phyloP scores from a whole-genome alignment of 1,140 invertebrate species.

The Palaemon carinicauda region DNA sequence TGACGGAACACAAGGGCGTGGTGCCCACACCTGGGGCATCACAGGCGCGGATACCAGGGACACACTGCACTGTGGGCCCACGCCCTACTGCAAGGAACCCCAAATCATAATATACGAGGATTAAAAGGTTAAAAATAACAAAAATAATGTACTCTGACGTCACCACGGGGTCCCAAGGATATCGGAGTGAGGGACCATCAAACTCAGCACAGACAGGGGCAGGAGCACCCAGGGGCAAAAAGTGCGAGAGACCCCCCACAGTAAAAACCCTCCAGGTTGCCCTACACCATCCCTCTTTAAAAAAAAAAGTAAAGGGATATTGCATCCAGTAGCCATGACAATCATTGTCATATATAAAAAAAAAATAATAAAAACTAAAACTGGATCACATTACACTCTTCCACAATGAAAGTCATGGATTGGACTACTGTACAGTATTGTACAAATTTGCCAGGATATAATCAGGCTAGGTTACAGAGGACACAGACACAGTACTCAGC shows the following conservation, averaged over 20 bases:
- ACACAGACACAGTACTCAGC: neutral
- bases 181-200: slow-evolving; percentile 37
- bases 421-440: neutral
- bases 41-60: slow-evolving; percentile 17
- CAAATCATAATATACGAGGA: slow-evolving; percentile 30
- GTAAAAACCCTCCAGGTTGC: neutral
- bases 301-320: neutral
- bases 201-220: slow-evolving; percentile 32
- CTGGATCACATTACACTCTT: too few relatives aligned
- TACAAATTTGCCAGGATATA: neutral
- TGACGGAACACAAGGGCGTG: slow-evolving; percentile 21
- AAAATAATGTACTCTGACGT: slow-evolving; percentile 33
- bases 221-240: slow-evolving; percentile 19
- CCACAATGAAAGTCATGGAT: too few relatives aligned
- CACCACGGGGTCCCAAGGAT: slow-evolving; percentile 37
- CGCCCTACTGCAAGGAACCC: slow-evolving; percentile 2
- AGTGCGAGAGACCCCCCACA: neutral
- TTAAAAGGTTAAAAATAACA: neutral
- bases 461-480: neutral
- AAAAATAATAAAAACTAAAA: too few relatives aligned
- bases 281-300: neutral
- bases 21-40: slow-evolving; percentile 16
- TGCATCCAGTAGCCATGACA: too few relatives aligned
- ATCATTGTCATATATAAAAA: too few relatives aligned
- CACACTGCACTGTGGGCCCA: slow-evolving; percentile 13